phyloP scores from a whole-genome alignment of 2,113 vertebrate species.

The Irena cyanogastra region DNA sequence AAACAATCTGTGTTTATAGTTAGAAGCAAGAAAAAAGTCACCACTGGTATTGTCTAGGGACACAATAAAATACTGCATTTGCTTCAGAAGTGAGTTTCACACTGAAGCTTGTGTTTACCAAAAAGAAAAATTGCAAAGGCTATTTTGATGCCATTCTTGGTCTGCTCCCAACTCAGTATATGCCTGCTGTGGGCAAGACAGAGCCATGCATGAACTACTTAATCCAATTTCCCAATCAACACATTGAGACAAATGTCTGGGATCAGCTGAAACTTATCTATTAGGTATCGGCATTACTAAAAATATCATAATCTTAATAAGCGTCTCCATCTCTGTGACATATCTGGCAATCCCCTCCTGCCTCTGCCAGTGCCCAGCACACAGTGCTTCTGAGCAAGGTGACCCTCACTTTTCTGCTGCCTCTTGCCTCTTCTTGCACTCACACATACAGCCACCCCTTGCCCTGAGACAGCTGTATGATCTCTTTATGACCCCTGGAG shows the following conservation, averaged over 20 bases:
- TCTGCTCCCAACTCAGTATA: neutral
- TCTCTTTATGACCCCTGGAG: neutral
- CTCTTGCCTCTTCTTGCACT: neutral
- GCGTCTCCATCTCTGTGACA: neutral
- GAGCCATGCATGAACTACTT: neutral
- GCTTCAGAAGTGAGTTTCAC: neutral
- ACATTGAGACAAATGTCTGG: neutral
- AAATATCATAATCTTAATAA: neutral
- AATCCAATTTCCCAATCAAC: neutral
- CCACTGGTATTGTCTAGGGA: neutral
- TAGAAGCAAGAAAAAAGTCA: neutral
- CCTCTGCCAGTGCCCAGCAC: neutral
- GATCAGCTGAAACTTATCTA: neutral
- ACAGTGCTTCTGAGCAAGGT: neutral
- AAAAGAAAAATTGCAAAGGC: neutral
- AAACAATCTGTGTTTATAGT: neutral
- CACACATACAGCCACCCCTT: neutral
- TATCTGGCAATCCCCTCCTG: neutral
- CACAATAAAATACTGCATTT: neutral
- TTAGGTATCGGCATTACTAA: neutral
- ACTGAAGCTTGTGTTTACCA: neutral
- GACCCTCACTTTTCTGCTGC: neutral
- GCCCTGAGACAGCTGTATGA: neutral
- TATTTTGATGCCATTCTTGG: neutral
- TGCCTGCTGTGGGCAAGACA: neutral